phyloP scores from a whole-genome alignment of 2,113 vertebrate species.

The Sinocyclocheilus anophthalmus region DNA sequence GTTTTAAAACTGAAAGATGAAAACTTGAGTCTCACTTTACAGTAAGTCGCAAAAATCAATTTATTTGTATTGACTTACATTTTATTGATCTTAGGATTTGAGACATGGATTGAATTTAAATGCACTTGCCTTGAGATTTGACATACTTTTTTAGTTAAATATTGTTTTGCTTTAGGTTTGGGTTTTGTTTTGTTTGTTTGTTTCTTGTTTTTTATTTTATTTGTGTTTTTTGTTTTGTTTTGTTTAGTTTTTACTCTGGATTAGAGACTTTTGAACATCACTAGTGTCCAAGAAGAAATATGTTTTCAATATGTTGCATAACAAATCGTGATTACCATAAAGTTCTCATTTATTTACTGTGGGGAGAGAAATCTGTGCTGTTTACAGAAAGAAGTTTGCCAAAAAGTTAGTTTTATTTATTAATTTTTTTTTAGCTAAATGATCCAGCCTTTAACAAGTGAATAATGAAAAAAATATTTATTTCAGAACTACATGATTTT shows the following conservation, averaged over 20 bases:
- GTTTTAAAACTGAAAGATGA: not conserved
- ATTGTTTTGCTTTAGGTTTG: not conserved
- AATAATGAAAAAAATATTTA: not conserved
- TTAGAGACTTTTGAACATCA: not conserved
- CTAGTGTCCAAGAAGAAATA: not conserved
- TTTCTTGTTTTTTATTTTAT: too few species aligned
- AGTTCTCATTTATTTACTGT: not conserved
- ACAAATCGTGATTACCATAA: not conserved
- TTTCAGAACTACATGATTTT: not conserved
- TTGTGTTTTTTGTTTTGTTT: too few species aligned
- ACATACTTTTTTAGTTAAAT: not conserved
- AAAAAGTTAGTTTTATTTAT: not conserved
- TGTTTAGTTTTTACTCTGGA: not conserved
- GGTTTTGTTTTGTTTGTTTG: not conserved
- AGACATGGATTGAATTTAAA: not conserved
- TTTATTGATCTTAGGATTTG: not conserved
- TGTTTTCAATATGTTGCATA: not conserved
- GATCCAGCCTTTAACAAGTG: not conserved
- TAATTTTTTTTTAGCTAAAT: not conserved
- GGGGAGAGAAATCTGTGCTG: not conserved
- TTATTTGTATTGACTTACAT: too few species aligned
- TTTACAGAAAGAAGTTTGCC: not conserved
- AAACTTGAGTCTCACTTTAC: not conserved
- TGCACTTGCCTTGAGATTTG: not conserved
- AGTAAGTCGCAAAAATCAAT: not conserved